Evolutionary conservation across 1,140 invertebrate species (phyloP), one percentile per base, ranked within the genome.

Genomic region (Archivesica marissinica): DNA sequence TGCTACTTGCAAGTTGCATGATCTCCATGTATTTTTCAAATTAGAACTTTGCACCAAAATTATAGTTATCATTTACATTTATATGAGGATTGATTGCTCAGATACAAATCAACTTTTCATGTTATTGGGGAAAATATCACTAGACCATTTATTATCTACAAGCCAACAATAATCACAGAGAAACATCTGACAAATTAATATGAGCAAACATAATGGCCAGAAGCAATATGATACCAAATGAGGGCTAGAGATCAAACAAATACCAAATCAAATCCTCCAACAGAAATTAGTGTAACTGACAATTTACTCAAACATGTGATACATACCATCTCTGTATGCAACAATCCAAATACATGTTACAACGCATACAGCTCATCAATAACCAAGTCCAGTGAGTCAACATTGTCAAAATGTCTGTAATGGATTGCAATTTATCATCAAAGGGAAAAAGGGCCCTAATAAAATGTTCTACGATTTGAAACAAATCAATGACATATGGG

Each of bases 401-500:
- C 59, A 64, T 64, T 64, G 59, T 64, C 59, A 64, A 64, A 64
- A 35, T 64, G 59, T 35, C 38, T 20, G n/a, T 64, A 64, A 64
- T 64, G 59, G 59, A 35, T 64, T 13, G 59, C 23, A 64, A 64
- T 64, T 28, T 64, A 64, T 64, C 30, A 64, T 64, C 59, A 64
- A 64, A 35, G 17, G 50, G 17, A 52, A 52, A 11, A 15, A 4
- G 38, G 59, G 30, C 4, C 30, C 38, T 25, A 35, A 64, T n/a
- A n/a, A n/a, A n/a, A n/a, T n/a, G 20, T 64, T 64, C 59, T 33
- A 64, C 20, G 38, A 64, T 13, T 17, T 35, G 59, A 64, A 64
- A 64, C 59, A 64, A 64, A 35, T 64, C 59, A 64, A 64, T 35
- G 59, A 64, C 59, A 64, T 64, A 64, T 64, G 59, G 59, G 38